phyloP scores from a whole-genome alignment of 2,888 invertebrate species.

The Drosophila paranaensis region DNA sequence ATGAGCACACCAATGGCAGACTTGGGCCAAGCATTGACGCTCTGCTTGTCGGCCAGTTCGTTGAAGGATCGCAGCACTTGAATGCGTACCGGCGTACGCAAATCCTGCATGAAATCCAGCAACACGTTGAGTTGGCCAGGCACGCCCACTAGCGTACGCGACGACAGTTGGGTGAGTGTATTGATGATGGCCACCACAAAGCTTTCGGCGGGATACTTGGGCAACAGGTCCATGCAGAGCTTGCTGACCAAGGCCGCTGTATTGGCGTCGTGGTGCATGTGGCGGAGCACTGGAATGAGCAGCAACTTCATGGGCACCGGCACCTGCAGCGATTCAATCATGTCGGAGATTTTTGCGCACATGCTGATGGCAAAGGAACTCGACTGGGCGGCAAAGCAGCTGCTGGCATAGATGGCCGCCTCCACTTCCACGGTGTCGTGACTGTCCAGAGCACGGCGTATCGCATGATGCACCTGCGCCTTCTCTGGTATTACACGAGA shows the following conservation, averaged over 20 bases:
- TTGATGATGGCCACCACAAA: conserved; percentile 93
- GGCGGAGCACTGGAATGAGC: conserved; percentile 94
- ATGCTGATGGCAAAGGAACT: conserved; percentile 98
- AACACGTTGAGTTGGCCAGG: conserved; percentile 92
- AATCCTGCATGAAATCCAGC: conserved; percentile 89
- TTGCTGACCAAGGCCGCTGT: conserved; percentile 89
- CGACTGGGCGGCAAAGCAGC: conserved; percentile 97
- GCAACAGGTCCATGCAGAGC: conserved; percentile 90
- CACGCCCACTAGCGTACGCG: conserved; percentile 95
- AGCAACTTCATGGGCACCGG: conserved; percentile 96
- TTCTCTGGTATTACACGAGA: conserved; percentile 97
- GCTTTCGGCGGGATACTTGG: conserved; percentile 91
- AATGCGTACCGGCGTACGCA: conserved; percentile 89
- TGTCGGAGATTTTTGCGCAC: conserved; percentile 97
- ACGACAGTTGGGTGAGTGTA: conserved; percentile 94
- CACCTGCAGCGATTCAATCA: conserved; percentile 97
- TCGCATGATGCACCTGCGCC: conserved; percentile 97
- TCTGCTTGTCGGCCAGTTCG: conserved; percentile 88
- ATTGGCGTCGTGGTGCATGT: conserved; percentile 94
- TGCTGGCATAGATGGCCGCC: conserved; percentile 97
- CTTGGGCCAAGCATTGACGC: conserved; percentile 92
- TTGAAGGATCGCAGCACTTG: conserved; percentile 89
- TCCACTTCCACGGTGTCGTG: conserved; percentile 98
- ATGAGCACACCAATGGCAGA: conserved; percentile 85
- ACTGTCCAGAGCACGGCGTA: conserved; percentile 95